Evolutionary conservation across 2,888 invertebrate genomes (phyloP), one percentile per base, ranked within the genome.

Genomic region (Argyresthia goedartella): DNA sequence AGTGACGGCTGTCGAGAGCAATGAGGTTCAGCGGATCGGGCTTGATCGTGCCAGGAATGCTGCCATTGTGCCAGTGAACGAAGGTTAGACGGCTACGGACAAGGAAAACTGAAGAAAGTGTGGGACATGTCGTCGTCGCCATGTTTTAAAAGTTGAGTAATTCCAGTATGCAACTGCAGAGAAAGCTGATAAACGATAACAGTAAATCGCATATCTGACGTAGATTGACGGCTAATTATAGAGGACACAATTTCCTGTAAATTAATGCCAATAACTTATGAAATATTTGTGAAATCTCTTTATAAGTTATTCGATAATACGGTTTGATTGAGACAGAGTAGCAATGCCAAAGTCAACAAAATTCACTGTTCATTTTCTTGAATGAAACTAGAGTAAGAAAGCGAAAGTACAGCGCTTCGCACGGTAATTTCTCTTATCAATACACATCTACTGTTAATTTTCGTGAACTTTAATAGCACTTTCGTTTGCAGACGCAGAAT

Each of bases 381-480:
- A 41, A 41, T 41, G 13, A 41, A 4, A 39, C 3, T 39, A 3
- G 25, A 25, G 25, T 25, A 45, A 15, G 25, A 16, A 25, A 33
- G 46, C 46, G 46, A 46, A 46, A 46, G 46, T 33, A 13, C n/a
- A n/a, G n/a, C 11, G 13, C 25, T 4, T 46, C 25, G 46, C 46
- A 10, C 33, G 15, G 46, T 33, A 46, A 46, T 46, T 46, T 46
- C 46, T 25, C 46, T 46, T 46, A 46, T 46, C 46, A 46, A 46
- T 46, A 46, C 46, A 14, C 25, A 46, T 46, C 46, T 25, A 4
- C 7, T 46, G 46, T n/a, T 25, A 8, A 33, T 46, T 46, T 46
- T 46, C 46, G 46, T 46, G 46, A 33, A 33, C 46, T 11, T 33
- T 33, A 33, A 46, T 44, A 15, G 11, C 33, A 44, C 44, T 44